Base-by-base conservation (phyloP, 2,888 invertebrate species). In the Nomada flava region DNA sequence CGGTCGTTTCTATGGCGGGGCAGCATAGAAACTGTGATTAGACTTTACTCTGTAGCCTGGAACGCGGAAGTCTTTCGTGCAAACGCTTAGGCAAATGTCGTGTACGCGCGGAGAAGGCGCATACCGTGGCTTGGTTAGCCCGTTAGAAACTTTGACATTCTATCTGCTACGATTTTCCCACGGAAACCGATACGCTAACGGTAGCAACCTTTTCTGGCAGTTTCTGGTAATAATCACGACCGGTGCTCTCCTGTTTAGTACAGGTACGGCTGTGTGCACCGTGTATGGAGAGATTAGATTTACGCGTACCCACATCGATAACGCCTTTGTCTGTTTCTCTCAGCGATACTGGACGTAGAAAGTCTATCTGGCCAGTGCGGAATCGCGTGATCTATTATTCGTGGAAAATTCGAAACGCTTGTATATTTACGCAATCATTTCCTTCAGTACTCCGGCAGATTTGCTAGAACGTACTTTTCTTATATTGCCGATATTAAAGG, bases 71-170 rank as follows among this genome's bases (percentile, higher is more conserved):
- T 79, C 67, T 84, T 71, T 69, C 81, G 65, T 23, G 62, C 52
- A 62, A 65, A 78, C 76, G 82, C 79, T 86, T 85, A 86, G 77
- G 84, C 82, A 84, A 86, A 84, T 86, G 86, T 83, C 84, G 81
- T 76, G 76, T 55, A 75, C 42, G 63, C 55, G 65, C 57, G 53
- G 50, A 13, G 57, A 62, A 69, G 72, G 64, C 73, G 79, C 80
- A 50, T 57, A 77, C 62, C 69, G 29, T 5, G 63, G 62, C 29
- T 36, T 20, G 55, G 71, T 57, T 36, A 50, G 55, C 74, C 63
- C 76, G 82, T 81, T 85, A 83, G 74, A 84, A 84, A 81, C 85
- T 87, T 86, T 79, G 79, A 84, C 82, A 81, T 84, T 88, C 70
- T 77, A 71, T 29, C 60, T 57, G 57, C 50, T 53, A 69, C 55